These are phyloP conservation scores for Drosophila mulleri DNA, from an alignment of 2,888 invertebrate genomes.

Conservation along the genomic window DNA sequence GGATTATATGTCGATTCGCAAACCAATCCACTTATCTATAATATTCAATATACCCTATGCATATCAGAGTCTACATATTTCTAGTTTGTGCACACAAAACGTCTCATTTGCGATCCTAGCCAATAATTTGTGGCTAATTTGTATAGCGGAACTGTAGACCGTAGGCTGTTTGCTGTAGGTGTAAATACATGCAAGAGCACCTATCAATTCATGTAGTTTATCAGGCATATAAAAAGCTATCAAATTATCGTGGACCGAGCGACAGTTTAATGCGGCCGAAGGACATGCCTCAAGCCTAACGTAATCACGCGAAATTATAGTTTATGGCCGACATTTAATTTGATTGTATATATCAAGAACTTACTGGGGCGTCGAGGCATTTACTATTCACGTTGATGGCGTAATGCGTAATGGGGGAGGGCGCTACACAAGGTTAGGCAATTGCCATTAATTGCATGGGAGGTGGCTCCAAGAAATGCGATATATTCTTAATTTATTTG, in stretches of 20 bases:
- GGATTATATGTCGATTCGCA: too few species aligned
- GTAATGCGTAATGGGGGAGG: conserved; percentile 9
- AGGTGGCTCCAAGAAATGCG: conserved; percentile 7
- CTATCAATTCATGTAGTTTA: conserved; percentile 40
- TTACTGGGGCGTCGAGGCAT: conserved; percentile 13
- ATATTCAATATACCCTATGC: neutral
- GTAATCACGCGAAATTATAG: conserved; percentile 56
- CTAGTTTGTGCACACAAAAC: conserved; percentile 4
- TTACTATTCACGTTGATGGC: conserved; percentile 20
- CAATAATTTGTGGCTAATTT: conserved; percentile 34
- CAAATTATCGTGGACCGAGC: conserved; percentile 37
- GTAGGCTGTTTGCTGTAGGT: conserved; percentile 7
- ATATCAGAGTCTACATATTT: neutral
- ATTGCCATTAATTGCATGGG: conserved; percentile 13
- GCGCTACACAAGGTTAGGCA: conserved; percentile 6
- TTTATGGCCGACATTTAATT: conserved; percentile 41
- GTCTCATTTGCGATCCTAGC: conserved; percentile 35
- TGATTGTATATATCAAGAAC: conserved; percentile 12
- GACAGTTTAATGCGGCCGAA: conserved; percentile 59
- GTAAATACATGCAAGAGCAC: conserved; percentile 20
- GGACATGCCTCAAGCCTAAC: conserved; percentile 33
- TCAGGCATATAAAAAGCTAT: conserved; percentile 20
- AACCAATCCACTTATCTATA: neutral
- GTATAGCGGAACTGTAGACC: conserved; percentile 34
- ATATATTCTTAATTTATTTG: conserved; percentile 10